A percentile compares a stretch with the other conserved stretches of the same genome.
phyloP scores from a whole-genome alignment of 2,888 invertebrate genomes.

The Protonemura montana region DNA sequence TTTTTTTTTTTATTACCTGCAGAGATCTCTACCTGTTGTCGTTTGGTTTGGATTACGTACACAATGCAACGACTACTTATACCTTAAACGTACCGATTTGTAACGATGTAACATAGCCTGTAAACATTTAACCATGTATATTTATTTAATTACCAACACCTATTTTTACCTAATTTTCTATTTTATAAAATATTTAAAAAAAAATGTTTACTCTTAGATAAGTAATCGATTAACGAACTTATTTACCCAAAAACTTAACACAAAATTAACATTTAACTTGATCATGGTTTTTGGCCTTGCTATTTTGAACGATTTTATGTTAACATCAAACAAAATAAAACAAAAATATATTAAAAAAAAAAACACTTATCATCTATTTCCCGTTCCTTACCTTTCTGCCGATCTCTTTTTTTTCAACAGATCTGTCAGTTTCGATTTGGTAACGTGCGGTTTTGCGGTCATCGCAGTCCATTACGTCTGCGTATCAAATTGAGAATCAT shows the following conservation, averaged over 20 bases:
- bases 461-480: background rate
- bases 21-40: background rate
- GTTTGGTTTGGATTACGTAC: background rate
- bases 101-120: constrained; percentile 26
- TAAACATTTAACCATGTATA: constrained; percentile 33
- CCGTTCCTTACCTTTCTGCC: background rate
- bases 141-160: constrained; percentile 19
- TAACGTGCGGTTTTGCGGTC: background rate
- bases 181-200: background rate
- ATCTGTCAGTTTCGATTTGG: background rate
- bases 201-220: background rate
- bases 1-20: too few species aligned
- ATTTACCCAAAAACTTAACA: background rate
- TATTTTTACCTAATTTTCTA: constrained; percentile 23
- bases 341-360: constrained; percentile 23
- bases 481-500: background rate
- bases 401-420: too few species aligned
- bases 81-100: constrained; percentile 1
- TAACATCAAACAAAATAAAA: constrained; percentile 15
- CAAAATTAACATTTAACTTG: constrained; percentile 17
- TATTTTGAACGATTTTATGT: constrained; percentile 21
- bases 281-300: constrained; percentile 30
- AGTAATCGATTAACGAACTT: background rate
- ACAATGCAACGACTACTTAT: background rate
- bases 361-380: background rate